Base-by-base conservation (phyloP, 2,113 vertebrate species). In the Nipponia nippon region DNA sequence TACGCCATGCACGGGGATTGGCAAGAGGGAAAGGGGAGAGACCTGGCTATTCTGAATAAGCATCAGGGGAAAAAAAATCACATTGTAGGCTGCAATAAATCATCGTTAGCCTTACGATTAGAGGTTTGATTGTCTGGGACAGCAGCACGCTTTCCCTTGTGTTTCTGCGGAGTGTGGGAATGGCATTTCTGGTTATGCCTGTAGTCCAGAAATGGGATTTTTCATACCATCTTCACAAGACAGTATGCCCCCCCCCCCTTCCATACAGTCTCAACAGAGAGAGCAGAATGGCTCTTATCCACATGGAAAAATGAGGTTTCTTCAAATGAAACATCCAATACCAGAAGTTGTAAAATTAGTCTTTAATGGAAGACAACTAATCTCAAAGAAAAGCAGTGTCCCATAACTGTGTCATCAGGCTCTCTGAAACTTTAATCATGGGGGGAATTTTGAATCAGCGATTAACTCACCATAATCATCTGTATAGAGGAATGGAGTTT, bases 161-260 rank as follows among this genome's bases (percentile, higher is more conserved):
- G 40, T 55, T 92, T 71, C 56, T 42, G 71, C 6, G 1, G 61
- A 78, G 20, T 19, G 29, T 49, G 29, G 52, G 65, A 94, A 94
- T 22, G 66, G n/a, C 36, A 46, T 55, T 83, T 88, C 66, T 46
- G 46, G 46, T 27, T 38, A 26, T 1, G 10, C n/a, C 38, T 9
- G 16, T 49, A 16, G 9, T 72, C 53, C 87, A 90, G 36, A 87
- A 91, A 89, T 70, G 46, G 58, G 46, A 58, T 72, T 93, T 92
- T 89, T 91, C 52, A 49, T 26, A 72, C 13, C 2, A 0, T 25
- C 44, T 72, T 87, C 13, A 9, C 9, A 30, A 63, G 65, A 59
- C 2, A 1, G 20, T 13, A 46, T 18, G 13, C 3, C 5, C 4
- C 9, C n/a, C n/a, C 40, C 40, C 8, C 5, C 49, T 70, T 49